Base-by-base conservation (phyloP, 2,888 invertebrate species). In the Arrhopalites spinosus region DNA sequence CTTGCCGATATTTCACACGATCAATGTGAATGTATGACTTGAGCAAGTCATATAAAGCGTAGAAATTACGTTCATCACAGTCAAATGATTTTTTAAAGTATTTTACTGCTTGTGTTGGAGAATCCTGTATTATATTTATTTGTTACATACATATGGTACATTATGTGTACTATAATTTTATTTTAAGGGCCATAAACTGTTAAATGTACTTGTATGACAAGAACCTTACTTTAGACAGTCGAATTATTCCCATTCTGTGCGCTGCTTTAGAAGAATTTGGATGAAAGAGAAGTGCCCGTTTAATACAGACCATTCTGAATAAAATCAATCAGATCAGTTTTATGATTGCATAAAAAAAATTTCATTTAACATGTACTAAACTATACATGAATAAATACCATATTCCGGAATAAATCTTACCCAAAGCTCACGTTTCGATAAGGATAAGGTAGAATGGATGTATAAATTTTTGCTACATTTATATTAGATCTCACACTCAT, bases 41-140 rank as follows among this genome's bases (percentile, higher is more conserved):
- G 3, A 66, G 20, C 20, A 66, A 17, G n/a, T 66, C 66, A n/a
- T 43, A n/a, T 13, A 66, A 20, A 20, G 20, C 13, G 2, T 30
- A 43, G n/a, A 43, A 66, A 43, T 66, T 66, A n/a, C 66, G 36
- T n/a, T 66, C 66, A 43, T 66, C 66, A 66, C 43, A 8, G 1
- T 66, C 66, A 43, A 66, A 66, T 17, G 66, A 36, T 20, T 43
- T 36, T 20, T 43, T n/a, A n/a, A 66, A 43, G 29, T 66, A 66
- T 11, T 66, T 43, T 5, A 36, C 1, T 20, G 66, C 36, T 66
- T 43, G 66, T 2, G 36, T 15, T 63, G 63, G 30, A 36, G 43
- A 43, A 43, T 29, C 43, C 66, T 66, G 43, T 43, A n/a, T 36
- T 36, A 36, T 36, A 30, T 30, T 25, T 13, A 61, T 23, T n/a